These are phyloP conservation scores for Choreutis nemorana DNA, from an alignment of 2,888 invertebrate species.

Conservation along the genomic window DNA sequence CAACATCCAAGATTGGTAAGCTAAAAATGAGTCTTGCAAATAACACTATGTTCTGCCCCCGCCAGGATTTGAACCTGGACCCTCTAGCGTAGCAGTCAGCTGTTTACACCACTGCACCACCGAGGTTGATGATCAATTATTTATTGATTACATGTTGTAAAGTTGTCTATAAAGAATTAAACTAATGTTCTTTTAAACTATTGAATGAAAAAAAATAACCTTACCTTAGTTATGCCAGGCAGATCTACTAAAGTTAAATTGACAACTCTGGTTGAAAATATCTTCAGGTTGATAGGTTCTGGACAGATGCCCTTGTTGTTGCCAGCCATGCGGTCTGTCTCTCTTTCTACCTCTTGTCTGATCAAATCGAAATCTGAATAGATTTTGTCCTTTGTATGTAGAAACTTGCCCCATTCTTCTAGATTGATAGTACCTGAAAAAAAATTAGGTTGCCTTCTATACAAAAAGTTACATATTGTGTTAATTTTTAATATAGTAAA, in stretches of 20 bases:
- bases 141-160: background rate
- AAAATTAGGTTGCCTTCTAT: too few relatives aligned
- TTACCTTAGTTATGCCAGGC: slow-evolving; percentile 95
- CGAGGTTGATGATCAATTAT: too few relatives aligned
- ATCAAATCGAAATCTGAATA: slow-evolving; percentile 93
- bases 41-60: too few relatives aligned
- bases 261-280: slow-evolving; percentile 94
- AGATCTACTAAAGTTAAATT: slow-evolving; percentile 96
- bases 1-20: too few relatives aligned
- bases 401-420: slow-evolving; percentile 96
- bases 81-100: too few relatives aligned
- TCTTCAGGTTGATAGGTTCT: slow-evolving; percentile 95
- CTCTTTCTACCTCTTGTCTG: slow-evolving; percentile 89
- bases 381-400: slow-evolving; percentile 89
- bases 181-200: too few relatives aligned
- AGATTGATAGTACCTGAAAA: slow-evolving; percentile 79
- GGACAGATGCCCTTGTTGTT: slow-evolving; percentile 95
- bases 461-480: background rate
- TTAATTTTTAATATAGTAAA: too few relatives aligned
- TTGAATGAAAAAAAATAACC: slow-evolving; percentile 6
- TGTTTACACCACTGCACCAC: too few relatives aligned
- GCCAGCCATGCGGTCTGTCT: slow-evolving; percentile 95
- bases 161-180: background rate
- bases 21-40: too few relatives aligned
- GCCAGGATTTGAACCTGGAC: too few relatives aligned